Evolutionary conservation across 2,888 invertebrate genomes (phyloP), one percentile per base, ranked within the genome.

Genomic region (Nyleta sp.): DNA sequence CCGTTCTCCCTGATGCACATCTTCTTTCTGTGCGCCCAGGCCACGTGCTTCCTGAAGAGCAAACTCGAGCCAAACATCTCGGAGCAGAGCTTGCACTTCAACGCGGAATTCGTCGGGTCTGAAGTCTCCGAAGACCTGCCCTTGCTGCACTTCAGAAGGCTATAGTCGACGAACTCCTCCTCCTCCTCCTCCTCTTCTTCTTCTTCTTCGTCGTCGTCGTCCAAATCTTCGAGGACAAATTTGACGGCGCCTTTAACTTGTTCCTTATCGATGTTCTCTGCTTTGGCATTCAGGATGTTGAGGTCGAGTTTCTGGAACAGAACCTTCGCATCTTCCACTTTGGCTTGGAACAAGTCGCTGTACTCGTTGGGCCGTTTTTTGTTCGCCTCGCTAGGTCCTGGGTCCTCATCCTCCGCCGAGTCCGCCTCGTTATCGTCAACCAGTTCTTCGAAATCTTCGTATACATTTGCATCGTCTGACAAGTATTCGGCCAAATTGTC

Each of bases 21-120:
- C 68, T 89, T 89, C 57, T 88, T 88, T 74, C 87, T 88, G 81
- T 91, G 90, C 0, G 85, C 87, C 90, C 89, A 90, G 0, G 90
- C 89, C 0, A 91, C 89, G 81, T 90, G 90, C 31, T 89, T 90
- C 10, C 86, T 78, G 44, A 89, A 91, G 0, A 87, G 84, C 7
- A 88, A 81, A 10, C 81, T 78, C 0, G 89, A 85, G 17, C 82
- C 82, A 55, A 90, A 90, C 2, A 82, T 87, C 53, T 89, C 88
- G 0, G 87, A 85, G 67, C 90, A 90, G 0, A 80, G 81, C 60
- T 87, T 89, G 59, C 90, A 90, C 53, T 87, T 90, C 2, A 90
- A 20, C 15, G 62, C 18, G 22, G 35, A 40, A 11, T 48, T 38
- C n/a, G 35, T n/a, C 0, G 13, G 1, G 31, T 31, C 53, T 10